Percentiles rank a stretch among this genome's conserved stretches.
phyloP scores from a whole-genome alignment of 1,140 invertebrate genomes.

The Stratiolaelaps scimitus region DNA sequence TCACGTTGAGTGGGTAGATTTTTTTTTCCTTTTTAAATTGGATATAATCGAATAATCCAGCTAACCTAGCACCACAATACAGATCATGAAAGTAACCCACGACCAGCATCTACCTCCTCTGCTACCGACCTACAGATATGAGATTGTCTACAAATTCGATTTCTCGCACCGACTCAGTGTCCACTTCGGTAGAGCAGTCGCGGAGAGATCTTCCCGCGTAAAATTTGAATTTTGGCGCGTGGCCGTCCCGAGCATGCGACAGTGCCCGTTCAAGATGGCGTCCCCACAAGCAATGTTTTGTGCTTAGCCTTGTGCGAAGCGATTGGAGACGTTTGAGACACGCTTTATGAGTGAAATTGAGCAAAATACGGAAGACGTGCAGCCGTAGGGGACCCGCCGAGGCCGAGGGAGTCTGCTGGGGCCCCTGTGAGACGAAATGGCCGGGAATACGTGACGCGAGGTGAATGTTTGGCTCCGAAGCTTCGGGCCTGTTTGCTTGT shows the following conservation, averaged over 20 bases:
- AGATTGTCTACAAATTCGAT: too few relatives aligned
- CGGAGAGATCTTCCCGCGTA: conserved; percentile 9
- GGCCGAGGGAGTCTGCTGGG: conserved; percentile 31
- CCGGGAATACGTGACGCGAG: conserved; percentile 25
- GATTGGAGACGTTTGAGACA: conserved; percentile 16
- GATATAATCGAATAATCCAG: too few relatives aligned
- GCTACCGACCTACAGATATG: too few relatives aligned
- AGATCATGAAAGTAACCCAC: too few relatives aligned
- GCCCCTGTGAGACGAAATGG: conserved; percentile 27
- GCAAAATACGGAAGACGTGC: conserved; percentile 10
- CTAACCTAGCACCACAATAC: too few relatives aligned
- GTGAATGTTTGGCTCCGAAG: conserved; percentile 8
- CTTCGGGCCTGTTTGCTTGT: conserved; percentile 14
- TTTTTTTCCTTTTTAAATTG: too few relatives aligned
- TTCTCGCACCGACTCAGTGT: too few relatives aligned
- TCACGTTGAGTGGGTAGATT: too few relatives aligned
- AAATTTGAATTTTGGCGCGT: conserved; percentile 26
- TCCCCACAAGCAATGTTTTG: conserved; percentile 27
- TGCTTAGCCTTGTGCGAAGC: conserved; percentile 27
- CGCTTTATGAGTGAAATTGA: conserved; percentile 25
- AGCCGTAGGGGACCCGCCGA: conserved; percentile 28
- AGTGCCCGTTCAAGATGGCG: conserved; percentile 25
- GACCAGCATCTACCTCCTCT: too few relatives aligned
- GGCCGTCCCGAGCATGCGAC: conserved; percentile 26
- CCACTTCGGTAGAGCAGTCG: too few relatives aligned